Evolutionary conservation across 2,797 vertebrate species (phyloP), one percentile per base, ranked within the genome.

Genomic region (Macropodus opercularis): DNA sequence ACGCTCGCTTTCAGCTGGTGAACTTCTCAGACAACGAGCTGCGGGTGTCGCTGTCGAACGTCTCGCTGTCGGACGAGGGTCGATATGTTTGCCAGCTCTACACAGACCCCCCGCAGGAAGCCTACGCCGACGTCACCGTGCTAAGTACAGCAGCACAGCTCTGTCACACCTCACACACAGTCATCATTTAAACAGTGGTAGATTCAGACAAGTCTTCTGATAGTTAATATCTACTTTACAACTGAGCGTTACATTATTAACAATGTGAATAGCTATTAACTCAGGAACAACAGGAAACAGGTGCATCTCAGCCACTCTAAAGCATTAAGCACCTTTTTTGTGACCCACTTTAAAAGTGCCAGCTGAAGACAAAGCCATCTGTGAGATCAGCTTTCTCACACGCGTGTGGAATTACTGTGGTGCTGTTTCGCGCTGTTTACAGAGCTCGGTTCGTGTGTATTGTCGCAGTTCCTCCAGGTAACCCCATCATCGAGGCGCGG

Each of bases 21-120:
- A 99, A 99, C 92, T 99, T 99, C 93, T 97, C 97, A 29, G 96
- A 96, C 92, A 99, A 96, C 8, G 97, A 99, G 91, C 93, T 99
- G 70, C 93, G 94, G 46, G 96, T 99, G 81, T 96, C 97, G 0
- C 86, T 99, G 91, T 98, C 96, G 9, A 99, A 99, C 1, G 97
- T 99, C 81, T 98, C 97, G 10, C 91, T 99, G 77, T 95, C 94
- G 41, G 97, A 99, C 10, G 96, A 99, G 78, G 97, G 97, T 51
- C 92, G 94, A 82, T 99, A 99, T 63, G 96, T 98, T 76, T 99
- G 97, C 87, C 97, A 99, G 90, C 95, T 99, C 68, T 99, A 98
- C 93, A 96, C 96, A 0, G 97, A 99, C 75, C 96, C 96, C 0
- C 97, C 97, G 0, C 97, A 99, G 88, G 97, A 99, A n/a, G 96